These are phyloP conservation scores for Saxicola maurus DNA, from an alignment of 2,797 vertebrate species.

Conservation along the genomic window DNA sequence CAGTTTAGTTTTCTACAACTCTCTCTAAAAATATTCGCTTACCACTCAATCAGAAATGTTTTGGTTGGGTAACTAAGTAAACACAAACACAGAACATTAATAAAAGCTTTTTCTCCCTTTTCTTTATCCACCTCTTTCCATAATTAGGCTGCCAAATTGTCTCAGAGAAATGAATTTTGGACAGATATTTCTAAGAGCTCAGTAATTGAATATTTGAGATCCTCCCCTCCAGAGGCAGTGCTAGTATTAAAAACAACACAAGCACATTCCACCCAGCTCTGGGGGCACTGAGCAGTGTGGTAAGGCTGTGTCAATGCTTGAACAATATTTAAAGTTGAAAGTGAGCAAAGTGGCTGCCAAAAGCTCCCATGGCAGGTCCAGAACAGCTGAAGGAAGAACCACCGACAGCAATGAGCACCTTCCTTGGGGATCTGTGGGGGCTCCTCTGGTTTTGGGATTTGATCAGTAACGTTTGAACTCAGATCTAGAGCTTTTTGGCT, in stretches of 20 bases:
- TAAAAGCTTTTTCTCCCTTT: not conserved
- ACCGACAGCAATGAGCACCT: accelerated
- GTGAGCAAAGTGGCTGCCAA: not conserved
- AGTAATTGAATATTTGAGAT: not conserved
- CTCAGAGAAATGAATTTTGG: not conserved
- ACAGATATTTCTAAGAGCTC: not conserved
- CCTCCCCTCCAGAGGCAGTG: not conserved
- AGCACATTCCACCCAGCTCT: not conserved
- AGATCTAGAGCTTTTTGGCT: not conserved
- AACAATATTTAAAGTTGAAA: not conserved
- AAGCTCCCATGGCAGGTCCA: not conserved
- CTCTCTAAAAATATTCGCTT: not conserved
- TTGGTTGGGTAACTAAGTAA: slow-evolving; percentile 28
- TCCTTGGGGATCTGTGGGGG: not conserved
- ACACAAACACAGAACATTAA: not conserved
- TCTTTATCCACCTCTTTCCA: not conserved
- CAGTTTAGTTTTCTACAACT: not conserved
- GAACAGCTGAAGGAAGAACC: not conserved
- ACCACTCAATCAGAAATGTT: slow-evolving; percentile 39
- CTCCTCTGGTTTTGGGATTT: not conserved
- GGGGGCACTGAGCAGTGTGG: not conserved
- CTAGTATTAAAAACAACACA: not conserved
- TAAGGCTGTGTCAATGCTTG: not conserved
- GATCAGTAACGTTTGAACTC: not conserved
- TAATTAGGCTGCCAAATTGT: slow-evolving; percentile 27